Evolutionary conservation across 2,113 vertebrate genomes (phyloP).

Genomic region (Dinomys branickii): DNA sequence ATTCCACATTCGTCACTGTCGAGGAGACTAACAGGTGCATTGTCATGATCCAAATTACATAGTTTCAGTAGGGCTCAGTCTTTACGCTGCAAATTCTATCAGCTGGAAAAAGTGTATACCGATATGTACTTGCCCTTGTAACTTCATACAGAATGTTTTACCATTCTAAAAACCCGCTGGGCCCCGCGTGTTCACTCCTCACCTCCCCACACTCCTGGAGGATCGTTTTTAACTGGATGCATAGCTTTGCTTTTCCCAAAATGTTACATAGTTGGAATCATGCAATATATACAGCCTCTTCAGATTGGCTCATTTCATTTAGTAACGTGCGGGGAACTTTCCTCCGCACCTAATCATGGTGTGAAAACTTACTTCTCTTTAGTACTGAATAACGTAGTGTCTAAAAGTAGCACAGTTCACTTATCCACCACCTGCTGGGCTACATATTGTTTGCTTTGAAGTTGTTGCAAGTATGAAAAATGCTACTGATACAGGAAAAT

Average conservation of each 20-base stretch:
- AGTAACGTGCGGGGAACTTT: not conserved
- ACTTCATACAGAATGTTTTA: not conserved
- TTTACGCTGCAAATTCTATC: not conserved
- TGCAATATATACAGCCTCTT: not conserved
- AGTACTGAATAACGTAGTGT: not conserved
- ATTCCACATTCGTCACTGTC: not conserved
- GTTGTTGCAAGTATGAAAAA: not conserved
- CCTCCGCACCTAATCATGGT: not conserved
- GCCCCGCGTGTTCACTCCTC: not conserved
- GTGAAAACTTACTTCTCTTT: not conserved
- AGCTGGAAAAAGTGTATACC: not conserved
- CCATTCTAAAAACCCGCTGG: not conserved
- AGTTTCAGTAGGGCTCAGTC: not conserved
- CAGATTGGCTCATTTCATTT: not conserved
- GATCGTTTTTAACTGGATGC: not conserved
- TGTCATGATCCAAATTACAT: not conserved
- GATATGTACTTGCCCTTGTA: not conserved
- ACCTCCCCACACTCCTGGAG: not conserved
- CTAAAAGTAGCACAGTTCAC: not conserved
- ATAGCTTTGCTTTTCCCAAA: not conserved
- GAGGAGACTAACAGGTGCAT: too few species aligned
- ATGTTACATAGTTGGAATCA: not conserved
- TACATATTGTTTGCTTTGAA: not conserved
- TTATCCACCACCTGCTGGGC: too few species aligned
- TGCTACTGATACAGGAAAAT: too few species aligned